Conservation (phyloP, 2,113 vertebrate species). For the Orycteropus afer region DNA sequence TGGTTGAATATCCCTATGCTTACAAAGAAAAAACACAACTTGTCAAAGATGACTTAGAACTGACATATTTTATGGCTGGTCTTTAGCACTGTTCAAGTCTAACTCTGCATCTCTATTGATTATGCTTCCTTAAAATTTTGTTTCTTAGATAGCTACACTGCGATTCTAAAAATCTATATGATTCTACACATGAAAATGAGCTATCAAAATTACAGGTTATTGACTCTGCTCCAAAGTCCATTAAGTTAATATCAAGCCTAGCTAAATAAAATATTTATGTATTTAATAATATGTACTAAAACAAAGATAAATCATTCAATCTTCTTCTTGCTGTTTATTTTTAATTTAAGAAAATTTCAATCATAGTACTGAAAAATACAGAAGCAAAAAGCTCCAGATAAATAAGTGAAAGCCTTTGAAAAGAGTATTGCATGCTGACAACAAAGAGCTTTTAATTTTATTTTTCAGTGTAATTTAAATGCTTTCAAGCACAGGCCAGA, state of each 20-base stretch:
- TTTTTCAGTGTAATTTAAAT: conserved; percentile 29
- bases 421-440: background rate
- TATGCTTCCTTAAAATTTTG: background rate
- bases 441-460: conserved; percentile 39
- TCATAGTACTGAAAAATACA: background rate
- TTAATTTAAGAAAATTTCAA: background rate
- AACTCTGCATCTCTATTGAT: background rate
- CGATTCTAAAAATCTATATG: background rate
- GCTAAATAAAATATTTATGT: conserved; percentile 21
- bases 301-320: conserved; percentile 19
- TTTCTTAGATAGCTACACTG: background rate
- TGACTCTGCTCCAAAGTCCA: background rate
- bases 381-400: conserved; percentile 7
- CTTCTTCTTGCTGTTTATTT: conserved; percentile 21
- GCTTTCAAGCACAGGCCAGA: conserved; percentile 45
- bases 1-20: background rate
- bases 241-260: background rate
- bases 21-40: background rate
- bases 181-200: background rate
- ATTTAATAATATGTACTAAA: conserved; percentile 30
- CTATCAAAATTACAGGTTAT: background rate
- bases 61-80: background rate
- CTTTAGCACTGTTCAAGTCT: background rate
- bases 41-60: background rate
- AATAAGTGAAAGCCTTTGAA: conserved; percentile 41